Conservation (phyloP, 2,888 invertebrate species). For the Acanthosoma haemorrhoidale region DNA sequence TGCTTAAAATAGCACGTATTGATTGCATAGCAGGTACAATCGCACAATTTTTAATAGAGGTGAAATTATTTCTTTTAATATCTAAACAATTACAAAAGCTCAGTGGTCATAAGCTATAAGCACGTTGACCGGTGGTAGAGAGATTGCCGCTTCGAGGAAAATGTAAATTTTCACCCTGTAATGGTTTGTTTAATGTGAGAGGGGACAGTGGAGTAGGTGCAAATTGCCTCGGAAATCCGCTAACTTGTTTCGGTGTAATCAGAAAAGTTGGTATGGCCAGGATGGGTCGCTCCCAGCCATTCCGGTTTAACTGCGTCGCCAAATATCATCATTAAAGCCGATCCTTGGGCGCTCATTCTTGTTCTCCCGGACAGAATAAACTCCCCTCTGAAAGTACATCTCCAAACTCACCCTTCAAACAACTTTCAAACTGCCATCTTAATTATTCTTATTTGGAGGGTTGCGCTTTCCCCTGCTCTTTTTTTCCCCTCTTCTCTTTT, state of each 20-base stretch:
- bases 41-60: no score
- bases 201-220: neutral
- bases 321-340: conserved; percentile 4
- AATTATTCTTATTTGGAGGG: neutral
- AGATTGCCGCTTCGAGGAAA: no score
- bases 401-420: neutral
- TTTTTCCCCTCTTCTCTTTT: neutral
- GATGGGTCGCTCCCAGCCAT: no score
- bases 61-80: no score
- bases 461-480: no score
- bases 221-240: conserved; percentile 3
- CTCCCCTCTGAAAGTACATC: neutral
- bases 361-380: neutral
- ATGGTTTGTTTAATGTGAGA: neutral
- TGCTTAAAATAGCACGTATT: no score
- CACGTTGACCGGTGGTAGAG: no score
- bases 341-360: neutral
- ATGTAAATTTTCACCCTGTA: neutral
- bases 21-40: no score
- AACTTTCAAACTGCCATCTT: neutral
- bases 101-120: no score
- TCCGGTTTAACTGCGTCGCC: neutral
- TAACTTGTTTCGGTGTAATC: conserved; percentile 7
- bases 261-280: neutral
- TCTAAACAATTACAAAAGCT: no score